Conservation (phyloP, 2,113 vertebrate species). For the Paramisgurnus dabryanus region DNA sequence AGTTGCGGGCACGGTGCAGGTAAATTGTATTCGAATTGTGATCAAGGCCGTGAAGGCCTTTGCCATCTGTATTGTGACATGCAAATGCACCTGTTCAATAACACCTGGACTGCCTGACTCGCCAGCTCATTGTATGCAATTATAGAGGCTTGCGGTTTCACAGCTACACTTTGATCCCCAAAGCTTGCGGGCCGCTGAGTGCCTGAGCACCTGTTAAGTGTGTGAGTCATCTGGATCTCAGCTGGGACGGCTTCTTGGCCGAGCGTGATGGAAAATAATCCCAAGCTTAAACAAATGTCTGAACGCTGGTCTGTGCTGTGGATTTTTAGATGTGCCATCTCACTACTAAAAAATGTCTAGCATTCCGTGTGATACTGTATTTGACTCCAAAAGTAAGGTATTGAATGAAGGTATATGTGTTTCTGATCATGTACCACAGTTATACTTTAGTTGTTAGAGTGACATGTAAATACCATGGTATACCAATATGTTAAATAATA, state of each 20-base stretch:
- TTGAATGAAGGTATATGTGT: no score
- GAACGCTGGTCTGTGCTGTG: not conserved
- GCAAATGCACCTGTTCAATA: conserved; percentile 46
- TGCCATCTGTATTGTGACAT: conserved; percentile 40
- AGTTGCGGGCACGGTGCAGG: not conserved
- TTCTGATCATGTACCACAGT: no score
- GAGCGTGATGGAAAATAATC: not conserved
- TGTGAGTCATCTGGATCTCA: conserved; percentile 34
- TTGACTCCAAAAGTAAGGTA: no score
- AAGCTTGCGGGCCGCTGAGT: conserved; percentile 27
- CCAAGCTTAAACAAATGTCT: not conserved
- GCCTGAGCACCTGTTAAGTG: conserved; percentile 40
- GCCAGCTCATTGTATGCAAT: conserved; percentile 35
- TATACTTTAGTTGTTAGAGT: no score
- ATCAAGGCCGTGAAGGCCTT: conserved; percentile 11
- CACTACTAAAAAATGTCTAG: not conserved
- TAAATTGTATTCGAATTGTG: conserved; percentile 37
- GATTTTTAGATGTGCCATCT: not conserved
- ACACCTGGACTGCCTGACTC: conserved; percentile 25
- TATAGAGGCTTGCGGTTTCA: conserved; percentile 25
- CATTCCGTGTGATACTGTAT: no score
- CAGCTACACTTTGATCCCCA: conserved; percentile 34
- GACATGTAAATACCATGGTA: no score
- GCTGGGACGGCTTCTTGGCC: not conserved
- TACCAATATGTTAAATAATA: no score